Conservation (phyloP, 2,888 invertebrate species). For the Phytoseiulus persimilis region DNA sequence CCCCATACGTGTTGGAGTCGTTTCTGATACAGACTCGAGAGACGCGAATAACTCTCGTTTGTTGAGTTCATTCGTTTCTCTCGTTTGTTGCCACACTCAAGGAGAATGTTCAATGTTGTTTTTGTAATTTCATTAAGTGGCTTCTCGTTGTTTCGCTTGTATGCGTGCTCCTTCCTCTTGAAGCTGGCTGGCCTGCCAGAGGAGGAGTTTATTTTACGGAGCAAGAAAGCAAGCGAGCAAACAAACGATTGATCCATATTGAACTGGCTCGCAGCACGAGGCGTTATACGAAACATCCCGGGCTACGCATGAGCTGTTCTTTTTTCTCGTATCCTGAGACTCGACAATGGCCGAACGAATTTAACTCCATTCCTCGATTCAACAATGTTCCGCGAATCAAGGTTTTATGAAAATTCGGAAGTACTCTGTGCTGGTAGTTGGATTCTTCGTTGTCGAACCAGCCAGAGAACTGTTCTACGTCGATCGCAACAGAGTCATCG, state of each 20-base stretch:
- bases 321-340: no score
- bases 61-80: neutral
- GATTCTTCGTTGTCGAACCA: no score
- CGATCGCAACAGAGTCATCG: no score
- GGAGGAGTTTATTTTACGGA: neutral
- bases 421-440: no score
- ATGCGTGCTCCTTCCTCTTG: neutral
- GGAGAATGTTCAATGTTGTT: neutral
- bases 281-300: neutral
- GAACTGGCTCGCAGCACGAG: neutral
- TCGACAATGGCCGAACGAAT: no score
- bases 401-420: no score
- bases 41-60: neutral
- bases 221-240: neutral
- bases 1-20: no score
- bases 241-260: neutral
- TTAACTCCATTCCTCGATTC: no score
- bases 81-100: neutral
- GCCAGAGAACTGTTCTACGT: no score
- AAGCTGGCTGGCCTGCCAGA: neutral
- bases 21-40: no score
- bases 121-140: neutral
- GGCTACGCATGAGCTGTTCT: neutral
- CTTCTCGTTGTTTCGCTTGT: neutral
- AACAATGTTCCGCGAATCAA: no score